Base-by-base conservation (phyloP, 2,888 invertebrate genomes). In the Trachelus tabidus region DNA sequence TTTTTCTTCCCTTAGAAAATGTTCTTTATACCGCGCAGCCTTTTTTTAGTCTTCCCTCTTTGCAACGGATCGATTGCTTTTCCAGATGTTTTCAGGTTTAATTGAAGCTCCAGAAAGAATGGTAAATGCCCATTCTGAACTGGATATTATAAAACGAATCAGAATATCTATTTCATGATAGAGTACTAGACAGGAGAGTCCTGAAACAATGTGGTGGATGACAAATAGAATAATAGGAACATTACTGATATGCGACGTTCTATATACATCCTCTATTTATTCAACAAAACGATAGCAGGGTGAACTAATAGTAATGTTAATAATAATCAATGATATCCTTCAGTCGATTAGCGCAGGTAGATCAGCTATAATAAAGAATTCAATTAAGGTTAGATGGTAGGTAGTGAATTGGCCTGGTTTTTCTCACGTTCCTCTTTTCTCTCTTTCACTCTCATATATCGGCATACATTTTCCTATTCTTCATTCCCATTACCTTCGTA, bases 311-410 rank as follows among this genome's bases (percentile, higher is more conserved):
- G 78, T 77, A 81, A 81, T 83, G 56, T 83, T 84, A 82, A 83
- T 85, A 83, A 80, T 82, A 56, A 23, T 56, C 56, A 78, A 80
- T 83, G 77, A 79, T 84, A 83, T 87, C 83, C 82, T 81, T 87
- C 88, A 85, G 86, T 89, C 86, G 83, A 76, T 85, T 81, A 84
- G 83, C 83, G 79, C 78, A 83, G 83, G 79, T 30, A 81, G 82
- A 80, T 83, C 56, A 56, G 9, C 56, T 56, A 56, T 56, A 56
- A 56, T 56, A 56, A 56, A 23, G 6, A 23, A 23, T 56, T 56
- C 56, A 56, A 23, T 56, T 56, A 56, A 9, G 23, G 23, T 56
- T 56, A 56, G 56, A 23, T 9, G 56, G 56, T 56, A 56, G 56
- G 56, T 56, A 56, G 56, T 23, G 56, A 56, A 56, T 56, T 56